phyloP scores from a whole-genome alignment of 2,113 vertebrate species.

The Phalacrocorax aristotelis region DNA sequence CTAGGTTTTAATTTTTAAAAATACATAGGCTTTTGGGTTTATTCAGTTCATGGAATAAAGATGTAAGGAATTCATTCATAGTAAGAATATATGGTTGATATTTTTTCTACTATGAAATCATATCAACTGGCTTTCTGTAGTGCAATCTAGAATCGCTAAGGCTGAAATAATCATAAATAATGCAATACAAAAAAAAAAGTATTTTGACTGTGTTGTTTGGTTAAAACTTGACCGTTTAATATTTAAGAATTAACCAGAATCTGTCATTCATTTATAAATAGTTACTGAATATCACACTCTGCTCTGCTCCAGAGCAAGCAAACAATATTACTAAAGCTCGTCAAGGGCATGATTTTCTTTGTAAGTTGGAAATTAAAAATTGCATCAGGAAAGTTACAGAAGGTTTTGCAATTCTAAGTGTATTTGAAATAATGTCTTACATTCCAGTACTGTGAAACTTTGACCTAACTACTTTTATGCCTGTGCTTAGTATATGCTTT shows the following conservation, averaged over 20 bases:
- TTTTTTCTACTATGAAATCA: background rate
- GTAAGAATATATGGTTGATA: background rate
- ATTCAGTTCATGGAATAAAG: background rate
- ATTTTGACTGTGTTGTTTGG: background rate
- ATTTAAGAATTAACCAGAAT: background rate
- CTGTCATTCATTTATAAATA: background rate
- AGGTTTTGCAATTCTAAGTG: background rate
- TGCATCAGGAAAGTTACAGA: background rate
- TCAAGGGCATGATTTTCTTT: background rate
- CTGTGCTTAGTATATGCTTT: background rate
- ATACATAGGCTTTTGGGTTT: background rate
- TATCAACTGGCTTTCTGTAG: background rate
- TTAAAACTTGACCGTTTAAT: background rate
- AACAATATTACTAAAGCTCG: background rate
- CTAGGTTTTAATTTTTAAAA: background rate
- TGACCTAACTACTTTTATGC: background rate
- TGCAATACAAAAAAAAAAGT: background rate
- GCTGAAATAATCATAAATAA: background rate
- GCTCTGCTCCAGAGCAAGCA: background rate
- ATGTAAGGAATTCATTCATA: background rate
- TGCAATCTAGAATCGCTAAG: background rate
- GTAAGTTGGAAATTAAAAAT: background rate
- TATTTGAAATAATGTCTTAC: background rate
- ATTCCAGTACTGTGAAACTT: background rate
- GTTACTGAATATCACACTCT: background rate